These are phyloP conservation scores for Nemopilema nomurai DNA, from an alignment of 30 jellyfish, hydroid and myxozoan species.

Conservation along the genomic window DNA sequence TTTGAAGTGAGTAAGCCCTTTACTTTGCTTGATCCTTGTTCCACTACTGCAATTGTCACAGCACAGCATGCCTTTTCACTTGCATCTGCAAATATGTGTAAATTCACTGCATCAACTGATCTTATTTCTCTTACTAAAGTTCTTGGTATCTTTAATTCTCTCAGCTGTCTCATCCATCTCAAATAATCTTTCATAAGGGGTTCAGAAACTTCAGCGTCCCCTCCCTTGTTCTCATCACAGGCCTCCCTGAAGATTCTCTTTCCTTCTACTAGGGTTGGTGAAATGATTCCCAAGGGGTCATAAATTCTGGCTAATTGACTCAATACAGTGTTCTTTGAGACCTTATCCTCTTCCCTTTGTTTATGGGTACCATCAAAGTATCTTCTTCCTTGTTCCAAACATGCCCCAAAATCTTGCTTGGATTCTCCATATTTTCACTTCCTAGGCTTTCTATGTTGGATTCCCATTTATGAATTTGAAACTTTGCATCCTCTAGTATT, in stretches of 20 bases:
- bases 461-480: background rate
- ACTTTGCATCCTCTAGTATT: conserved; percentile 27
- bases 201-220: conserved; percentile 16
- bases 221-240: conserved; percentile 26
- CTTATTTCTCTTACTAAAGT: conserved; percentile 18
- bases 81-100: conserved; percentile 75
- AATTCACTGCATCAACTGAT: conserved; percentile 30
- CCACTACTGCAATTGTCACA: conserved; percentile 56
- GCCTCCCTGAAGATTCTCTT: conserved; percentile 47
- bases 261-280: conserved; percentile 51
- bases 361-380: conserved; percentile 1
- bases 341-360: background rate
- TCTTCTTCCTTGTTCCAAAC: conserved; percentile 5
- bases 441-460: background rate
- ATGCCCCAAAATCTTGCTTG: conserved; percentile 4
- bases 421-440: conserved; percentile 2
- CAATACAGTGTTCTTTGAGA: conserved; percentile 21
- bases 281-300: conserved; percentile 35
- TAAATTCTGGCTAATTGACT: conserved; percentile 18
- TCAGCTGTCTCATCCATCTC: conserved; percentile 40
- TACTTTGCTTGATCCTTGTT: conserved; percentile 27
- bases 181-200: conserved; percentile 6
- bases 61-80: conserved; percentile 57
- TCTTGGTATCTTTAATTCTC: conserved; percentile 61
- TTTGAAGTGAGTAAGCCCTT: conserved; percentile 54